phyloP scores from a whole-genome alignment of 2,888 invertebrate genomes.

The Ichneumon xanthorius region DNA sequence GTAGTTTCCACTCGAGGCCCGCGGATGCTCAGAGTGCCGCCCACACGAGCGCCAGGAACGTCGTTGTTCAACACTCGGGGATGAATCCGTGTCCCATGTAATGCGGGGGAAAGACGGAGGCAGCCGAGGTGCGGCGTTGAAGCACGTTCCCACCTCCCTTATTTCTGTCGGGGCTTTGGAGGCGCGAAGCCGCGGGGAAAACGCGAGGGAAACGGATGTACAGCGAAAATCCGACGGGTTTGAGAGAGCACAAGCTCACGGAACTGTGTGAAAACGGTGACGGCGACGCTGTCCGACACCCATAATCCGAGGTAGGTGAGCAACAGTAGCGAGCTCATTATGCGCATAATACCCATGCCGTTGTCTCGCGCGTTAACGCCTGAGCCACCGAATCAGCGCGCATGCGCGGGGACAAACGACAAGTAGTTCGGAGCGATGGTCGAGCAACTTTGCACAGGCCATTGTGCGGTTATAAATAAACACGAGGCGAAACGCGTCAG shows the following conservation, averaged over 20 bases:
- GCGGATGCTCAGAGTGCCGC: not conserved
- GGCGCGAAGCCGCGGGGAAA: constrained; percentile 6
- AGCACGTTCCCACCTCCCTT: constrained; percentile 10
- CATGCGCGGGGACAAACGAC: not conserved
- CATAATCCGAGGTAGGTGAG: constrained; percentile 32
- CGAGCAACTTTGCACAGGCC: not conserved
- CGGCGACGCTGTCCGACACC: constrained; percentile 34
- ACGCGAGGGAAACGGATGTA: constrained; percentile 29
- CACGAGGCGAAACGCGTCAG: constrained; percentile 38
- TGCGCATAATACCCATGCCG: constrained; percentile 38
- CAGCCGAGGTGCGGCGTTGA: not conserved
- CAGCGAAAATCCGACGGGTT: constrained; percentile 25
- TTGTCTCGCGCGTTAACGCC: not conserved
- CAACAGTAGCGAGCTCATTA: constrained; percentile 34
- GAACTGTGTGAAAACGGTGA: constrained; percentile 3
- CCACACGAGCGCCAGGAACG: constrained; percentile 1
- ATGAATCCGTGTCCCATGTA: not conserved
- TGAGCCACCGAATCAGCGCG: not conserved
- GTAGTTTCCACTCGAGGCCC: constrained; percentile 21
- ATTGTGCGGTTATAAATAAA: constrained; percentile 24
- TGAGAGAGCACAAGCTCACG: not conserved
- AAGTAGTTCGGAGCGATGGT: constrained; percentile 15
- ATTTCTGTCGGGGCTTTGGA: constrained; percentile 15
- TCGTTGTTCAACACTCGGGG: constrained; percentile 14
- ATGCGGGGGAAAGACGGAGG: constrained; percentile 5